Evolutionary conservation across 2,113 vertebrate genomes (phyloP), one percentile per base, ranked within the genome.

Genomic region (Andinoacara biseriatus): DNA sequence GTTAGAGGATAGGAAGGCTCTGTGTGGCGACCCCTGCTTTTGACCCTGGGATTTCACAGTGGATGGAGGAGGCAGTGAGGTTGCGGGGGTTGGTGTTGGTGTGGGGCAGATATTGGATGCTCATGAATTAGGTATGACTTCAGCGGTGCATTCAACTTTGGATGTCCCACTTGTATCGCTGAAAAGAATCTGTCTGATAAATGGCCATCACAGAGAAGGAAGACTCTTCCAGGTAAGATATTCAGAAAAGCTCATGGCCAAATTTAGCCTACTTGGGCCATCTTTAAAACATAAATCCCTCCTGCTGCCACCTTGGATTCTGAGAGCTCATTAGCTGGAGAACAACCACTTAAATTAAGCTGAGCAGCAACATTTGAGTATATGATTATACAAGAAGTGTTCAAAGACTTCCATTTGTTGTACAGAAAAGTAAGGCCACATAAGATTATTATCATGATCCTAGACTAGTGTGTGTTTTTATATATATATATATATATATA

Each of bases 121-220:
- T 94, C 91, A 94, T 92, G 93, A 94, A 94, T 94, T 93, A 91
- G 74, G 89, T 88, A 95, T 92, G 90, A 91, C 82, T 94, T 92
- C 90, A 92, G 87, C 58, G 2, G 89, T 88, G 90, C 87, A 57
- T 87, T 92, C 91, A 91, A 93, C 91, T 90, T 92, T 91, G 87
- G 87, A 89, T 81, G 58, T 87, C 52, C 77, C 10, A 81, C 78
- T 74, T 91, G 87, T 93, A 92, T 93, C 91, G 22, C 69, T 76
- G 49, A 57, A 15, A 82, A 91, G 87, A 56, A 93, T 93, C 94
- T 92, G 63, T 9, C 89, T 93, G 93, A 94, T 91, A 91, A 94
- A 94, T 92, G 92, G 89, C 65, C 84, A 81, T 90, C 83, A 74
- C 74, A 49, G 79, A 35, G 9, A 76, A 76, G 84, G 63, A 78